Conservation (phyloP, 2,888 invertebrate genomes). For the Melinaea marsaeus region DNA sequence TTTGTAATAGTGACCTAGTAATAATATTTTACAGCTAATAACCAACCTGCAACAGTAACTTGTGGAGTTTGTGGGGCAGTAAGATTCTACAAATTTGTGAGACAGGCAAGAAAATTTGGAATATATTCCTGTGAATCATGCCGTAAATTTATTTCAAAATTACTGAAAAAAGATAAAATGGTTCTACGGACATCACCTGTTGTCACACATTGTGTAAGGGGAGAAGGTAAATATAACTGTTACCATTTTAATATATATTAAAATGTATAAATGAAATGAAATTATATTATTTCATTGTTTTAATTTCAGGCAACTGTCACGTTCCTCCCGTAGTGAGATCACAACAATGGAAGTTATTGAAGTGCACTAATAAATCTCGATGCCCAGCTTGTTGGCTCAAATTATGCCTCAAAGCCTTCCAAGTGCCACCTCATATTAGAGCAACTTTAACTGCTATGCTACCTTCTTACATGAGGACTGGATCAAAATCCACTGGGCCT, state of each 20-base stretch:
- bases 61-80: constrained; percentile 90
- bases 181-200: constrained; percentile 70
- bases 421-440: constrained; percentile 83
- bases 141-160: constrained; percentile 90
- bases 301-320: constrained; percentile 80
- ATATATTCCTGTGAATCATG: constrained; percentile 92
- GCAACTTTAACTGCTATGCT: constrained; percentile 83
- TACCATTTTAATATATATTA: constrained; percentile 6
- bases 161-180: constrained; percentile 83
- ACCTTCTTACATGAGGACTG: constrained; percentile 80
- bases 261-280: constrained; percentile 3
- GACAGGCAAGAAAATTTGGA: constrained; percentile 89
- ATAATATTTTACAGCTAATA: constrained; percentile 59
- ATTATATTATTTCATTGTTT: constrained; percentile 5
- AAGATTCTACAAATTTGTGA: constrained; percentile 85
- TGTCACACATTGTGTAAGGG: constrained; percentile 81
- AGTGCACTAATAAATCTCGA: constrained; percentile 84
- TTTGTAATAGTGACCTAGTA: background rate
- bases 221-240: constrained; percentile 70
- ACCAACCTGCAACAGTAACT: constrained; percentile 81
- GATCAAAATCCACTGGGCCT: constrained; percentile 46
- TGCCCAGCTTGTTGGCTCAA: constrained; percentile 94
- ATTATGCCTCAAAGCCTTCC: constrained; percentile 88
- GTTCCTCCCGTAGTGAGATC: constrained; percentile 84
- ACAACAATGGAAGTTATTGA: constrained; percentile 82